phyloP scores from a whole-genome alignment of 2,113 vertebrate species.

The Acanthisitta chloris region DNA sequence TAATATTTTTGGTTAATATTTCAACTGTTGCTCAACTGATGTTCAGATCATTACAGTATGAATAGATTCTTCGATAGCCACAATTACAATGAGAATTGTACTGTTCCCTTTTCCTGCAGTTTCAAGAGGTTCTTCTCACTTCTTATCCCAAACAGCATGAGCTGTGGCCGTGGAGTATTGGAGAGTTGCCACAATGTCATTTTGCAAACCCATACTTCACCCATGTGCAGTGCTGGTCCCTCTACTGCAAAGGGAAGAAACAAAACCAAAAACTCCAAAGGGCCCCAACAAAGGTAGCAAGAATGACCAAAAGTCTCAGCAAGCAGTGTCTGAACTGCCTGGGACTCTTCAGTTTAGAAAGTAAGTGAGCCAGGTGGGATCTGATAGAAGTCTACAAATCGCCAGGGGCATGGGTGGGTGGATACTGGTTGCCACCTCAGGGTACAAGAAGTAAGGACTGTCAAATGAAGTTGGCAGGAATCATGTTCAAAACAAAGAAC shows the following conservation, averaged over 20 bases:
- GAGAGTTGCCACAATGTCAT: neutral
- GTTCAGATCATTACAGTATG: neutral
- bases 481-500: neutral
- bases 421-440: neutral
- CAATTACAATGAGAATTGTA: neutral
- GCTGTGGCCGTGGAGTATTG: neutral
- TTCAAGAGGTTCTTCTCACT: neutral
- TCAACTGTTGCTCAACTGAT: neutral
- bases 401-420: fast-evolving
- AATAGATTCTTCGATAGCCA: neutral
- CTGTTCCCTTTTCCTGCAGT: neutral
- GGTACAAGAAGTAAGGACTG: neutral
- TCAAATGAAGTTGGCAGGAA: neutral
- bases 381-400: neutral
- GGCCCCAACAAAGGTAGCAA: neutral
- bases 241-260: neutral
- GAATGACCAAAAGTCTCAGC: neutral
- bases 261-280: neutral
- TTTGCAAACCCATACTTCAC: neutral
- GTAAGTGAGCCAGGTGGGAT: neutral
- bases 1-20: neutral
- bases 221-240: neutral
- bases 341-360: neutral
- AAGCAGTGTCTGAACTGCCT: neutral
- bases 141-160: neutral